phyloP scores from a whole-genome alignment of 1,140 invertebrate genomes.

The Agraylea sexmaculata region DNA sequence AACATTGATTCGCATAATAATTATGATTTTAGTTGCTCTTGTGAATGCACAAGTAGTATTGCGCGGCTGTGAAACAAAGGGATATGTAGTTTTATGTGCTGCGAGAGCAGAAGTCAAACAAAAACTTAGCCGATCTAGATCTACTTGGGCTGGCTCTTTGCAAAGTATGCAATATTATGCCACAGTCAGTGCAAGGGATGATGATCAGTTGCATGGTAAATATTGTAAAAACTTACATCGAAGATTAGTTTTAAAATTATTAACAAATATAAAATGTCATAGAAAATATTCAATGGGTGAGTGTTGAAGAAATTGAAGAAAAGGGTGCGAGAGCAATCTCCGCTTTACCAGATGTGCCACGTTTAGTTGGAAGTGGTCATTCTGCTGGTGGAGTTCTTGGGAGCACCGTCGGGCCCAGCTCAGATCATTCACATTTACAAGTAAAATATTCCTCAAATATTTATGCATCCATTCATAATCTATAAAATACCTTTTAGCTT shows the following conservation, averaged over 20 bases:
- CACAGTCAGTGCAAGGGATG: conserved; percentile 78
- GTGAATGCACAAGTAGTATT: conserved; percentile 94
- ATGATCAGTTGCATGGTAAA: conserved; percentile 49
- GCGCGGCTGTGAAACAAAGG: conserved; percentile 90
- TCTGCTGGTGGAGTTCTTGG: conserved; percentile 93
- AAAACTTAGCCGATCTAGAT: conserved; percentile 84
- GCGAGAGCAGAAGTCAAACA: conserved; percentile 91
- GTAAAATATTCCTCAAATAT: conserved; percentile 22
- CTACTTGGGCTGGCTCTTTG: conserved; percentile 87
- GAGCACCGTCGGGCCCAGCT: conserved; percentile 71
- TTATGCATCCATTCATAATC: conserved; percentile 11
- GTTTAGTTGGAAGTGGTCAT: conserved; percentile 86
- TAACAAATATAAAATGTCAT: conserved; percentile 18
- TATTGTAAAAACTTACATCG: background rate
- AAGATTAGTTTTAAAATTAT: background rate
- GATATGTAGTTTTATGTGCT: conserved; percentile 93
- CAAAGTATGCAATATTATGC: conserved; percentile 99
- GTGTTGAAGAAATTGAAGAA: conserved; percentile 80
- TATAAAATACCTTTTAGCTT: conserved; percentile 44
- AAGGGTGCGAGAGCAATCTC: conserved; percentile 65
- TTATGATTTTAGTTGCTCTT: conserved; percentile 58
- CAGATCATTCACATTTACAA: conserved; percentile 30
- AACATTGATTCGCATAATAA: background rate
- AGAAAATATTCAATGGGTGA: conserved; percentile 94
- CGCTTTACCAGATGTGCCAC: conserved; percentile 70